Conservation (phyloP, 1,140 invertebrate genomes). For the Trichonephila clavata region DNA sequence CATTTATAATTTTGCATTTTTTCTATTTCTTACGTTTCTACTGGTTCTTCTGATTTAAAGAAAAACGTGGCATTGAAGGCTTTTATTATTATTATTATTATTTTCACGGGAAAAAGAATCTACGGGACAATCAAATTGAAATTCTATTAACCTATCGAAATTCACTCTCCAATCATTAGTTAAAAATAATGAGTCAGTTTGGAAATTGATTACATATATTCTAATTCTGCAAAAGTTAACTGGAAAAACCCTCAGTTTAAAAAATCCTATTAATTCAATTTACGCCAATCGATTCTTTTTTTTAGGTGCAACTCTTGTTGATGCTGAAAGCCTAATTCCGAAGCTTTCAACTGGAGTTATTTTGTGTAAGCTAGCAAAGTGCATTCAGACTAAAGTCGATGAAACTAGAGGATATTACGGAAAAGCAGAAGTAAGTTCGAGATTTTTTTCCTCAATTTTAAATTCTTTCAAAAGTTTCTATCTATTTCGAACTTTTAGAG, state of each 20-base stretch:
- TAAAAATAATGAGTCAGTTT: too few species aligned
- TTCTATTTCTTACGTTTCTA: too few species aligned
- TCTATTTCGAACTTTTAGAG: too few species aligned
- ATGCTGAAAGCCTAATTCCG: constrained; percentile 89
- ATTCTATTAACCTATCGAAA: too few species aligned
- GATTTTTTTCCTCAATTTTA: not conserved
- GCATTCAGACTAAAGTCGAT: constrained; percentile 88
- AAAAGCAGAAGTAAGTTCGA: constrained; percentile 26
- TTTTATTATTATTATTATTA: too few species aligned
- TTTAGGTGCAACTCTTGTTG: constrained; percentile 83
- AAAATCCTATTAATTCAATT: not conserved
- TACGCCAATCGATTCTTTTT: constrained; percentile 59
- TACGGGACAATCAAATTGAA: too few species aligned
- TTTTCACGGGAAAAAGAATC: too few species aligned
- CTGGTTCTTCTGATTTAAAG: too few species aligned
- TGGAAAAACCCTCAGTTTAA: not conserved
- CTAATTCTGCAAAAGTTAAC: not conserved
- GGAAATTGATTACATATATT: not conserved
- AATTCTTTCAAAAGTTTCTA: too few species aligned
- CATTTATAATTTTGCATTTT: too few species aligned
- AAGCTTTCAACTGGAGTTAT: constrained; percentile 90
- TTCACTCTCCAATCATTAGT: too few species aligned
- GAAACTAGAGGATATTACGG: constrained; percentile 78
- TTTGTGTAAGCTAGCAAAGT: constrained; percentile 88
- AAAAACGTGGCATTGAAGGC: too few species aligned